A percentile compares a stretch with the other conserved stretches of the same genome.
These are phyloP conservation scores for Sus scrofa DNA, from an alignment of 2,113 vertebrate species.

Conservation along the genomic window DNA sequence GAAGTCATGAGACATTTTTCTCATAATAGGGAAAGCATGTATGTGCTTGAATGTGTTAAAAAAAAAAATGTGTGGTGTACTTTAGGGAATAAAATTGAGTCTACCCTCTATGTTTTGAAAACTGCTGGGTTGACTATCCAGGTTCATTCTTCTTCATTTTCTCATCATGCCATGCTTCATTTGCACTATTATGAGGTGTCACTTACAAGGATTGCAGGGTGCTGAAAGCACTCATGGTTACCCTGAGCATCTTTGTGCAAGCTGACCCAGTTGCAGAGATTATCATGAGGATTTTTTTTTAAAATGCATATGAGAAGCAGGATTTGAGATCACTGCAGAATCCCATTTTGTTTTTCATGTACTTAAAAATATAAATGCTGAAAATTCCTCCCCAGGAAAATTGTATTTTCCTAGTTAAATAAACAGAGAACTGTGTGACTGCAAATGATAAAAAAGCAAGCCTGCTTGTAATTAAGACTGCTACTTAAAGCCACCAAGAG, in stretches of 20 bases:
- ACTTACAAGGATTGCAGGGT: constrained; percentile 86
- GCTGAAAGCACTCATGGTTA: constrained; percentile 81
- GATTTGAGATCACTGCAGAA: constrained; percentile 56
- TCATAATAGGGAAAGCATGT: not conserved
- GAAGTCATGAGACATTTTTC: not conserved
- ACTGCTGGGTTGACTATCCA: constrained; percentile 82
- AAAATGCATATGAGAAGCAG: constrained; percentile 46
- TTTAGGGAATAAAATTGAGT: constrained; percentile 43
- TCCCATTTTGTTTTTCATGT: constrained; percentile 52
- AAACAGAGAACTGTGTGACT: not conserved
- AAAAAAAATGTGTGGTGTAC: constrained; percentile 1
- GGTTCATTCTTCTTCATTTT: constrained; percentile 90
- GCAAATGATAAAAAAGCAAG: constrained; percentile 62
- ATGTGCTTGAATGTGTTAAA: constrained; percentile 2
- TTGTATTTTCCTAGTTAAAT: constrained; percentile 43
- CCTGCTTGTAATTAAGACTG: constrained; percentile 59
- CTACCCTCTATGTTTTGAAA: constrained; percentile 75
- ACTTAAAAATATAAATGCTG: constrained; percentile 55
- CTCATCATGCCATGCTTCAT: constrained; percentile 88
- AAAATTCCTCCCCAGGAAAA: constrained; percentile 17
- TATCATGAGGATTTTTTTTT: constrained; percentile 38
- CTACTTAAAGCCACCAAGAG: constrained; percentile 56
- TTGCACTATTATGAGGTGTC: constrained; percentile 87
- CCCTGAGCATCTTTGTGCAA: constrained; percentile 79
- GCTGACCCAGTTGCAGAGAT: constrained; percentile 86